These are phyloP conservation scores for Neocrepidodera transversa DNA, from an alignment of 2,888 invertebrate species.

Conservation along the genomic window DNA sequence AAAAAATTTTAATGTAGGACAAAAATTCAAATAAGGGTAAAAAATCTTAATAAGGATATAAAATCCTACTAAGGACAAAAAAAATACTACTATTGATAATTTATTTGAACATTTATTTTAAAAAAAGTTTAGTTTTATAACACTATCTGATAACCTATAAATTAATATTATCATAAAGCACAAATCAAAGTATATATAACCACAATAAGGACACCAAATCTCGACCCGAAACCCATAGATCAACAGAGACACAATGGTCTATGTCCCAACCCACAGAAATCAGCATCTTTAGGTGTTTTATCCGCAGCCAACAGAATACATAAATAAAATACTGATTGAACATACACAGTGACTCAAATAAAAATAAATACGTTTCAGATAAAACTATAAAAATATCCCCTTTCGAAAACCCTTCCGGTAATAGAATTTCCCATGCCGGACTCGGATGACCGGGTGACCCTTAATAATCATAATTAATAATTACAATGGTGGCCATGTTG, in stretches of 20 bases:
- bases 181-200: conserved; percentile 21
- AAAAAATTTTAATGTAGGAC: no score
- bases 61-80: no score
- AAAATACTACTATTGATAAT: no score
- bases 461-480: conserved; percentile 46
- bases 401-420: conserved; percentile 18
- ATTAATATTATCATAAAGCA: background rate
- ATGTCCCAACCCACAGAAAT: conserved; percentile 49
- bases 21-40: no score
- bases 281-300: conserved; percentile 49
- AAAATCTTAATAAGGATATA: no score
- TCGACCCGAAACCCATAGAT: conserved; percentile 45
- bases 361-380: no score
- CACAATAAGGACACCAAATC: conserved; percentile 50
- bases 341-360: conserved; percentile 27
- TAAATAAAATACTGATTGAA: conserved; percentile 39
- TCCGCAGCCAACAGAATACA: conserved; percentile 49
- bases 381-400: no score
- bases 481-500: conserved; percentile 36
- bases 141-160: no score
- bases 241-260: conserved; percentile 47
- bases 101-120: no score
- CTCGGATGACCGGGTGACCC: conserved; percentile 45
- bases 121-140: no score
- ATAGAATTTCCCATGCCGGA: conserved; percentile 37